Conservation (phyloP, 2,888 invertebrate genomes). For the Pachliopta kotzebuea region DNA sequence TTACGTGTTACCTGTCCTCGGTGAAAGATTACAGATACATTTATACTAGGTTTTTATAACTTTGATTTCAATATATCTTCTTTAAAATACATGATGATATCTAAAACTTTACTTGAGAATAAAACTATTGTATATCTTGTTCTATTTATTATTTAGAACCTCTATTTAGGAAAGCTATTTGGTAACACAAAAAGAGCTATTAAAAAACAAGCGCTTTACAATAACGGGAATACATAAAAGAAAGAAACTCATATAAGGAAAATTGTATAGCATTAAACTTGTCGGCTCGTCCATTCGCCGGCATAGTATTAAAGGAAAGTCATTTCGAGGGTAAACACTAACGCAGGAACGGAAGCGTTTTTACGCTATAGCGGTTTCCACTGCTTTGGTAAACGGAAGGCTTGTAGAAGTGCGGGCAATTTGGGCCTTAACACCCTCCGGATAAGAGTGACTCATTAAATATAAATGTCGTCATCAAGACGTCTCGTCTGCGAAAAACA, state of each 20-base stretch:
- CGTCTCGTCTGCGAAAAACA: constrained; percentile 73
- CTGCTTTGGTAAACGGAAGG: constrained; percentile 63
- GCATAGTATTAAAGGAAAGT: constrained; percentile 62
- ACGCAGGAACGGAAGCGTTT: constrained; percentile 67
- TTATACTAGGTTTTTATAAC: constrained; percentile 14
- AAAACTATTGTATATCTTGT: no score
- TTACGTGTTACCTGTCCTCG: constrained; percentile 32
- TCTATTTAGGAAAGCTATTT: constrained; percentile 11
- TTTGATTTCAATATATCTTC: neutral
- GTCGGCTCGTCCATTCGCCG: constrained; percentile 17
- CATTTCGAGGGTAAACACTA: constrained; percentile 74
- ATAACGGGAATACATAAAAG: constrained; percentile 44
- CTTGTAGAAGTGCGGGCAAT: constrained; percentile 69
- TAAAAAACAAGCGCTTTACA: constrained; percentile 42
- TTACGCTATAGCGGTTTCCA: constrained; percentile 60
- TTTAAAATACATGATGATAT: neutral
- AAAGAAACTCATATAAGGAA: constrained; percentile 22
- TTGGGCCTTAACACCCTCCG: constrained; percentile 68
- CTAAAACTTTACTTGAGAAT: no score
- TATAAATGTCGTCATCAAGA: constrained; percentile 78
- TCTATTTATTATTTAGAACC: neutral
- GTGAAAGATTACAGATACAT: constrained; percentile 12
- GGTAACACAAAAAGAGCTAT: constrained; percentile 48
- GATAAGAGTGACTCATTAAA: constrained; percentile 78
- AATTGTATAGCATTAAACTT: constrained; percentile 11